Evolutionary conservation across 1,140 invertebrate species (phyloP).

Genomic region (Listronotus oregonensis): DNA sequence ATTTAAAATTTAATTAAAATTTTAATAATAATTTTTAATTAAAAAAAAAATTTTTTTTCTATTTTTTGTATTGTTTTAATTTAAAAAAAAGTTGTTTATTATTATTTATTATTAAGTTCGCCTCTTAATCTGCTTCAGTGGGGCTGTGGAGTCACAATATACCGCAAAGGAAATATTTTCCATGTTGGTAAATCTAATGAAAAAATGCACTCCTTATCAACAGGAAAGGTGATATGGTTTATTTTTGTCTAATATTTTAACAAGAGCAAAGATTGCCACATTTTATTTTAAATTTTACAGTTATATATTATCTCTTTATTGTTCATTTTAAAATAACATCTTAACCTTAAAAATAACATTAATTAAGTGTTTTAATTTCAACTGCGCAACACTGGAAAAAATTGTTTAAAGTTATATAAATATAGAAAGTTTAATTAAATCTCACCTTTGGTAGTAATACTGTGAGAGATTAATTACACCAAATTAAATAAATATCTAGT

Average conservation of each 20-base stretch:
- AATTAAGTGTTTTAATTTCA: constrained; percentile 1
- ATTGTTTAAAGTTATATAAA: background rate
- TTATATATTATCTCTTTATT: constrained; percentile 35
- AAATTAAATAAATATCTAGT: no score
- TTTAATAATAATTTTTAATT: no score
- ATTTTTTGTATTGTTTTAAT: no score
- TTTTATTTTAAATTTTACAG: constrained; percentile 36
- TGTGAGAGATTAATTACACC: no score
- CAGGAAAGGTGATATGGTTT: constrained; percentile 39
- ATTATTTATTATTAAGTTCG: no score
- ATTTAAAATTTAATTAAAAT: no score
- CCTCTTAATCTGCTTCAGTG: no score
- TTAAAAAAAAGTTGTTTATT: no score
- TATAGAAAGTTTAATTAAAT: no score
- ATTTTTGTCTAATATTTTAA: constrained; percentile 34
- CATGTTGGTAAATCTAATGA: background rate
- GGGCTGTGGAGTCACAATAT: no score
- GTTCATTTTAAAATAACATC: constrained; percentile 33
- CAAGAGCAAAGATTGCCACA: constrained; percentile 39
- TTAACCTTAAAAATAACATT: constrained; percentile 1
- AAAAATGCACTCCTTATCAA: constrained; percentile 32
- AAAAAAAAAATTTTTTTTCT: no score
- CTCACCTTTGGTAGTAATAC: no score
- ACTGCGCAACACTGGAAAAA: background rate
- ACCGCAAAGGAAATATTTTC: background rate